Evolutionary conservation across 2,113 vertebrate species (phyloP).

Genomic region (Etia nguti): DNA sequence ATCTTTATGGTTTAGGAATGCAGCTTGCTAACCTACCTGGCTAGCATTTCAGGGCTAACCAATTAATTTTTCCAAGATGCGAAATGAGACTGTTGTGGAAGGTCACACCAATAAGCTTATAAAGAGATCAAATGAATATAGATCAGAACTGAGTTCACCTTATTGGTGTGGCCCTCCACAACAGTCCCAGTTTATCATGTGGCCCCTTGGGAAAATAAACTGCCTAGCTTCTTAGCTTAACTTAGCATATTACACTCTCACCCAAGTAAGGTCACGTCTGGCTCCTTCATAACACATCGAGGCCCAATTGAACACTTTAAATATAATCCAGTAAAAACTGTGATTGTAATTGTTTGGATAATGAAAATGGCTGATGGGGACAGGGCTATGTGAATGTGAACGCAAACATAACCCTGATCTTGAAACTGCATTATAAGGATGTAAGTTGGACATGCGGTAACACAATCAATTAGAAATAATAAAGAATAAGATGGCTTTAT

Average conservation of each 20-base stretch:
- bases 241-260: background rate
- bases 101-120: background rate
- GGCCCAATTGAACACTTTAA: background rate
- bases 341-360: background rate
- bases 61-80: background rate
- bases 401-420: background rate
- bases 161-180: background rate
- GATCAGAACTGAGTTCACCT: background rate
- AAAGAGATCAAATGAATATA: background rate
- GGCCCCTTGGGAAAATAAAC: background rate
- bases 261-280: background rate
- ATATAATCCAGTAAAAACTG: background rate
- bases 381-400: background rate
- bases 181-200: background rate
- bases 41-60: background rate
- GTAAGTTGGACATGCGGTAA: background rate
- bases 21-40: background rate
- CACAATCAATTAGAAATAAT: background rate
- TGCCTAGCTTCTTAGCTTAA: background rate
- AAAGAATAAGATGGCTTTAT: background rate
- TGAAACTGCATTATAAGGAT: background rate
- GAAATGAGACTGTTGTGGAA: background rate
- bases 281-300: background rate
- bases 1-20: background rate
- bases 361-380: background rate